phyloP scores from a whole-genome alignment of 2,113 vertebrate genomes.

The Crotophaga sulcirostris region DNA sequence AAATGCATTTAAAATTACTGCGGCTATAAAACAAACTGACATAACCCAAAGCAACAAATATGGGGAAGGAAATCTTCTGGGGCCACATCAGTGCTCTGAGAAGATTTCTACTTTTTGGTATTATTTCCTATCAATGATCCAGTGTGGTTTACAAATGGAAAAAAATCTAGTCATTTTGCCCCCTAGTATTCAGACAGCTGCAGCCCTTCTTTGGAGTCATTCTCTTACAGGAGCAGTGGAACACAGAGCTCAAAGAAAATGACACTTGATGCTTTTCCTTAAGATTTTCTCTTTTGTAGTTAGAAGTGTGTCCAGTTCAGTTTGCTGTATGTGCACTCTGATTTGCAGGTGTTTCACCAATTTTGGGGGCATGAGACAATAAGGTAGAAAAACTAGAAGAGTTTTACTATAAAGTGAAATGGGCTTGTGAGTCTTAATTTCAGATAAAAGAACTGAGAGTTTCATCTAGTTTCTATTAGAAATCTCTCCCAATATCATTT shows the following conservation, averaged over 20 bases:
- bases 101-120: constrained; percentile 63
- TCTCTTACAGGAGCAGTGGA: neutral
- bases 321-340: neutral
- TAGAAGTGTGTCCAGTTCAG: neutral
- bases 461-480: neutral
- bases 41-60: constrained; percentile 74
- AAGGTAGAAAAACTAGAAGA: neutral
- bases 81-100: constrained; percentile 41
- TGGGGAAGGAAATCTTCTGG: constrained; percentile 38
- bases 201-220: neutral
- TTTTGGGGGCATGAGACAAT: neutral
- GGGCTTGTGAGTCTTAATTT: neutral
- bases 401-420: neutral
- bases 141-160: constrained; percentile 48
- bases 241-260: neutral
- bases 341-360: neutral
- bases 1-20: constrained; percentile 75
- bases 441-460: neutral
- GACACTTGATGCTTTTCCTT: neutral
- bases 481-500: neutral
- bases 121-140: constrained; percentile 67
- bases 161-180: constrained; percentile 49
- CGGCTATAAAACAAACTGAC: constrained; percentile 73
- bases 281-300: neutral
- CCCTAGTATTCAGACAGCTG: constrained; percentile 11